Base-by-base conservation (phyloP, 2,888 invertebrate species). In the Branchipolynoe longqiensis region DNA sequence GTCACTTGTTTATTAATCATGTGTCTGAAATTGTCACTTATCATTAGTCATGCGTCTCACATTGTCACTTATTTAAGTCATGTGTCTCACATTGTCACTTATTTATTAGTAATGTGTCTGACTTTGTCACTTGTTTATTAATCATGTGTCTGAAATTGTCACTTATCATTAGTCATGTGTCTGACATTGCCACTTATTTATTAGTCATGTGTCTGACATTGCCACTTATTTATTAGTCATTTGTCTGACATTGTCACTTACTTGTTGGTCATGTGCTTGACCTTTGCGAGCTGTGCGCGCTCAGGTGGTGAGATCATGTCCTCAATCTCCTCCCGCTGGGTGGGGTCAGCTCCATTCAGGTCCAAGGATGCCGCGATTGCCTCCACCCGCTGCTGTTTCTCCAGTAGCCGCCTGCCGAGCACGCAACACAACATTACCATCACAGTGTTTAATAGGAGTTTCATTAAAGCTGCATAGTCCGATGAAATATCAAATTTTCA, bases 271-370 rank as follows among this genome's bases (percentile, higher is more conserved):
- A 95, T 95, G 78, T 95, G 95, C 92, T 97, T 96, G 0, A 97
- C 96, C 90, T 96, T 96, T 81, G 95, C 95, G 0, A 98, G 94
- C 40, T 97, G 95, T 86, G 96, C 95, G 84, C 95, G 95, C 92
- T 98, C 98, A 0, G 97, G 96, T 0, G 97, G 97, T 0, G 98
- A 97, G 85, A 98, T 95, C 90, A 97, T 96, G 92, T 97, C 97
- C 91, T 96, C 96, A 87, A 97, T 96, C 94, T 98, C 98, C 85
- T 96, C 95, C 86, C 97, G 95, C 93, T 97, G 96, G 90, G 96
- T 96, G 85, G 96, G 96, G 0, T 96, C 95, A 89, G 97, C 97
- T 0, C 96, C 96, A 88, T 96, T 96, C 90, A 96, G 95, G 86
- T 96, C 96, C 95, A 98, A 96, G 86, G 96, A 96, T 92, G 96